These are phyloP conservation scores for Oceanodroma leucorhoa DNA, from an alignment of 2,797 vertebrate genomes.

Conservation along the genomic window DNA sequence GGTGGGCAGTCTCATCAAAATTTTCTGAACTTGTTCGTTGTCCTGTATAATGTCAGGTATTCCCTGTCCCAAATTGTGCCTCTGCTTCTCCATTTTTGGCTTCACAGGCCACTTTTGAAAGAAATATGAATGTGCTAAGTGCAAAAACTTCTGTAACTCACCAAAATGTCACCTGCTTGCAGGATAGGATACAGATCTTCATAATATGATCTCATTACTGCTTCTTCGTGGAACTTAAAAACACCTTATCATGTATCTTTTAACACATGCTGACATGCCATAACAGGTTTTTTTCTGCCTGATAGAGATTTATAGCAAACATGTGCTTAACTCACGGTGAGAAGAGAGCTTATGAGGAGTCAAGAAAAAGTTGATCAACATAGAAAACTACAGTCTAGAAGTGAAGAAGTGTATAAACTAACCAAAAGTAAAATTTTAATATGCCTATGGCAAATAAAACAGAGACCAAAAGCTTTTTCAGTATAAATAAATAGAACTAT, in stretches of 20 bases:
- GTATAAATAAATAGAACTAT: neutral
- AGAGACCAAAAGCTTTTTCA: neutral
- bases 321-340: neutral
- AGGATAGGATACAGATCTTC: neutral
- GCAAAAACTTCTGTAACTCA: neutral
- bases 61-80: neutral
- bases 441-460: neutral
- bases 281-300: neutral
- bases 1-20: neutral
- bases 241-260: neutral
- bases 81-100: neutral
- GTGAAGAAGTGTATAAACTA: neutral
- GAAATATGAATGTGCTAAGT: neutral
- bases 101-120: neutral
- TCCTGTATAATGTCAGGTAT: neutral
- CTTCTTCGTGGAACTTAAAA: neutral
- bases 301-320: neutral
- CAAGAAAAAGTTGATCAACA: neutral
- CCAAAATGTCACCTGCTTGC: neutral
- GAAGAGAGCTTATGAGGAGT: neutral
- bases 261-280: neutral
- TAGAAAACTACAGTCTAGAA: neutral
- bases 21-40: neutral
- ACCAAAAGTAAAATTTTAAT: neutral
- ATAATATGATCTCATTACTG: neutral